phyloP scores from a whole-genome alignment of 2,888 invertebrate species.

The Tenthredo mesomela region DNA sequence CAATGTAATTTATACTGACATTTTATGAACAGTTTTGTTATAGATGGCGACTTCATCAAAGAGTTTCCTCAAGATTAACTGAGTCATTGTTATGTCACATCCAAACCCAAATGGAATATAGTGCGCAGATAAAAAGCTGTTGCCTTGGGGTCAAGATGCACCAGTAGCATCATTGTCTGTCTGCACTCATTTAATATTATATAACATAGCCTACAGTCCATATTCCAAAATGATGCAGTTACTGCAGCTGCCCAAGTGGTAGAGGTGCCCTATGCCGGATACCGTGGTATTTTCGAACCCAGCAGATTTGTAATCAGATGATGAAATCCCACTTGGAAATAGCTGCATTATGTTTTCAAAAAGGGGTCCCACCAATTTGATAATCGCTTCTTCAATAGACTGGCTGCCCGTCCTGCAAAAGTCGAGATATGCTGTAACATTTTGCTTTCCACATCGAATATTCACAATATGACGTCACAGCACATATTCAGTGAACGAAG shows the following conservation, averaged over 20 bases:
- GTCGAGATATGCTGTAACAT: neutral
- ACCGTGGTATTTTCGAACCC: neutral
- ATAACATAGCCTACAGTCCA: neutral
- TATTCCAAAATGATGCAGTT: neutral
- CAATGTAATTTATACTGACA: neutral
- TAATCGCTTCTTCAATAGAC: neutral
- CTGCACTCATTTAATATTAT: too few relatives aligned
- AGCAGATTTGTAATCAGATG: neutral
- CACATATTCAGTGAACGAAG: neutral
- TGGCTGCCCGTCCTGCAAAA: neutral
- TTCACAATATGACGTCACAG: neutral
- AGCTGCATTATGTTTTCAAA: neutral
- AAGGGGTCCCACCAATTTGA: neutral
- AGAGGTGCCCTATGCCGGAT: neutral
- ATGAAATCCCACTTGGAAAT: neutral
- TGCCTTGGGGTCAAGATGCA: neutral
- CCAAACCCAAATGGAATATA: neutral
- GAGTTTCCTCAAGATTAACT: neutral
- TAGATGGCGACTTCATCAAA: neutral
- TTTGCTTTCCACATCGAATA: neutral
- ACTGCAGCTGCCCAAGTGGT: neutral
- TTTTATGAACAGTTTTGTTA: neutral
- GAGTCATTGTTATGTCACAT: neutral
- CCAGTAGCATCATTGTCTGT: neutral
- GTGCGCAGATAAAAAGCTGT: neutral